Percentiles rank a stretch among this genome's conserved stretches.
phyloP scores from a whole-genome alignment of 2,797 vertebrate species.

The Tympanoctomys barrerae region DNA sequence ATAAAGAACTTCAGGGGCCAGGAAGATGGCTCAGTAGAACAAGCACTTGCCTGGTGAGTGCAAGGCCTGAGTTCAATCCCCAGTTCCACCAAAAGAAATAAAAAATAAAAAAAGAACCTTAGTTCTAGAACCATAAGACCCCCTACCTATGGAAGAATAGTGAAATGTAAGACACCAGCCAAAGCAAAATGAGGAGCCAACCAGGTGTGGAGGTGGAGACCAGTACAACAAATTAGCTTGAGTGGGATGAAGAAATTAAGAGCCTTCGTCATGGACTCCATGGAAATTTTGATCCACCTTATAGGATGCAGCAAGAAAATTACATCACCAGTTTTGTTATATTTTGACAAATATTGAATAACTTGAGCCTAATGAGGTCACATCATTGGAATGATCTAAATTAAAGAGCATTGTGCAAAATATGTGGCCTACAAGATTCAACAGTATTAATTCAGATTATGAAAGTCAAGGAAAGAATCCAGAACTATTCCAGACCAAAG shows the following conservation, averaged over 20 bases:
- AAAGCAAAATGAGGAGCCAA: neutral
- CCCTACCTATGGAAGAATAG: neutral
- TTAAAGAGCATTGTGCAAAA: neutral
- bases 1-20: neutral
- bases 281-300: neutral
- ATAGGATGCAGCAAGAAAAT: neutral
- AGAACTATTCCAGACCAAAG: neutral
- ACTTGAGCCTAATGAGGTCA: neutral
- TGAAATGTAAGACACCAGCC: neutral
- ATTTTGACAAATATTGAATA: neutral
- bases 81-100: too few species aligned
- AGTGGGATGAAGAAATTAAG: neutral
- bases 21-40: too few species aligned
- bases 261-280: neutral
- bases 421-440: neutral
- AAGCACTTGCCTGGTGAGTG: too few species aligned
- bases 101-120: neutral
- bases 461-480: conserved; percentile 9
- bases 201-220: too few species aligned
- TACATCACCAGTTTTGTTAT: neutral
- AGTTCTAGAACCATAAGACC: neutral
- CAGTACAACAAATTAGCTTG: neutral
- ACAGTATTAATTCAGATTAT: conserved; percentile 1
- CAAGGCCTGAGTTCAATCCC: too few species aligned
- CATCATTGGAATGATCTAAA: neutral